Base-by-base conservation (phyloP, 2,113 vertebrate genomes). In the Potamarius usumacintae region DNA sequence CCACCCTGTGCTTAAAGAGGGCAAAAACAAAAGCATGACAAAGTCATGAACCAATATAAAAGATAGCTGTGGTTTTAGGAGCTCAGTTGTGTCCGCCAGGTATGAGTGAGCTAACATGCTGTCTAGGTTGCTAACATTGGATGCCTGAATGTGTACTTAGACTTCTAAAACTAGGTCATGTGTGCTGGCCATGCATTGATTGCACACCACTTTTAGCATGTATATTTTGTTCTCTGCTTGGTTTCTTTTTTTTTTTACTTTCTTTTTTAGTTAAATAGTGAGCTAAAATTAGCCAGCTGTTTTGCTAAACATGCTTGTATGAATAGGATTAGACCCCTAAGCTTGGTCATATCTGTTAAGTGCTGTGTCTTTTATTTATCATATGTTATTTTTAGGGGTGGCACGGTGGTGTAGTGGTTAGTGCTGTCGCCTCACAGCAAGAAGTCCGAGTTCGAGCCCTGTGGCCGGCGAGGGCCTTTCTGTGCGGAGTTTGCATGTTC, bases 1-100 rank as follows among this genome's bases (percentile, higher is more conserved):
- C 89, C 58, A 79, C 27, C 89, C 60, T 92, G 91, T 91, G 57
- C 91, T 89, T 79, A 58, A 34, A 63, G 57, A 82, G 63, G 15
- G 42, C 20, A 65, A 67, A 65, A 83, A 50, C 81, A 88, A 88
- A 88, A 91, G 65, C 20, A 17, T 87, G 71, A 93, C 67, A 79
- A 27, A 48, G 34, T 80, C 72, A 91, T 91, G 84, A 83, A 20
- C 78, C 60, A 78, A n/a, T 48, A 63, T 63, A 48, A 62, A 63
- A 82, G 30, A 82, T 82, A 62, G 4, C 57, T 22, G 18, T 25
- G 48, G 18, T 22, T 30, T 60, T 20, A 30, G n/a, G 22, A 79
- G 77, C 7, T 27, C 5, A 81, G 57, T 7, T 22, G 18, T 62
- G 57, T n/a, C 6, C 52, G 5, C 5, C 62, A 52, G 34, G 15